These are phyloP conservation scores for Arenaria interpres DNA, from an alignment of 2,113 vertebrate genomes.

Conservation along the genomic window DNA sequence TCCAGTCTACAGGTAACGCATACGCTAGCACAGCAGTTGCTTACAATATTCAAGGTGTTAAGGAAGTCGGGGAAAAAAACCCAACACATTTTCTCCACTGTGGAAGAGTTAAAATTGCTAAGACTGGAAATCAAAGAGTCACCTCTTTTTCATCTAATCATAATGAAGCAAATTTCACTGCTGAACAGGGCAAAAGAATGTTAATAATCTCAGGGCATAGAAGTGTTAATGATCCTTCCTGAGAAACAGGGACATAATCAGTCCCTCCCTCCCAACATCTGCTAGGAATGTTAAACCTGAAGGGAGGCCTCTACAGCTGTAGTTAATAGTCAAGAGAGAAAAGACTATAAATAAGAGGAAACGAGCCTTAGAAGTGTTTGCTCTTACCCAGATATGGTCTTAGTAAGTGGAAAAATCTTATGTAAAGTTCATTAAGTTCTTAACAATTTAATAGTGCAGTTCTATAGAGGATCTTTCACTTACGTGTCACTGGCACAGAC, in stretches of 20 bases:
- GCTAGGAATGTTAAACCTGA: background rate
- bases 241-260: background rate
- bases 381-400: background rate
- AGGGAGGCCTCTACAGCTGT: background rate
- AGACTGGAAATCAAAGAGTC: background rate
- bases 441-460: background rate
- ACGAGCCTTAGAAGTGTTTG: background rate
- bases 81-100: background rate
- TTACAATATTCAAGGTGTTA: background rate
- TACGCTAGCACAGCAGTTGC: background rate
- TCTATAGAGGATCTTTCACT: slow-evolving; percentile 27
- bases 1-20: background rate
- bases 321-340: background rate
- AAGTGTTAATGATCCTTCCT: background rate
- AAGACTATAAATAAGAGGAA: background rate
- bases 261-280: background rate
- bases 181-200: background rate
- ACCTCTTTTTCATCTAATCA: background rate
- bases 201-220: background rate
- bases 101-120: background rate
- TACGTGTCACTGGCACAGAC: slow-evolving; percentile 98
- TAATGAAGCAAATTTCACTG: background rate
- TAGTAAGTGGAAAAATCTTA: background rate
- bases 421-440: background rate
- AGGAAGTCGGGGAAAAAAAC: background rate